These are phyloP conservation scores for Spongia lamella DNA, from an alignment of 37 sponge, comb jelly and placozoan species.

Conservation along the genomic window DNA sequence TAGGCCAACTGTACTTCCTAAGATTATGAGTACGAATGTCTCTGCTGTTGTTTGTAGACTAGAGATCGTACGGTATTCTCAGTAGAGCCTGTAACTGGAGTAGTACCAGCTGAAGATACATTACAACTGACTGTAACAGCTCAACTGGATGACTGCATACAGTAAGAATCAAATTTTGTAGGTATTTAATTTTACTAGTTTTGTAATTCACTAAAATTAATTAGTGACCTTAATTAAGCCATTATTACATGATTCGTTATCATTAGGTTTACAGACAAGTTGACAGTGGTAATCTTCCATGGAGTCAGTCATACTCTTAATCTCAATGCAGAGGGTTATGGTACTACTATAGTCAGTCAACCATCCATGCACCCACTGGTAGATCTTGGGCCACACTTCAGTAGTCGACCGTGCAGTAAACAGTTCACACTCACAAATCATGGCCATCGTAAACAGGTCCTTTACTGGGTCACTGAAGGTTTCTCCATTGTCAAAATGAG, in stretches of 20 bases:
- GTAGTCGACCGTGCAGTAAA: constrained; percentile 53
- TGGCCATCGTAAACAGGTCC: constrained; percentile 63
- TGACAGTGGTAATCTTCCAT: constrained; percentile 65
- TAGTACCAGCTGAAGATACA: constrained; percentile 60
- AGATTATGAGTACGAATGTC: neutral
- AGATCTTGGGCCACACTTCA: constrained; percentile 91
- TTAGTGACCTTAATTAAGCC: no score
- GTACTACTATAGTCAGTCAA: constrained; percentile 86
- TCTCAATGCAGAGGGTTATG: constrained; percentile 79
- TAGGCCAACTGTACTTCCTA: neutral
- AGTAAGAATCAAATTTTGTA: constrained; percentile 24
- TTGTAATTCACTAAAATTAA: no score
- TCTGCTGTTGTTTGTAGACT: constrained; percentile 25
- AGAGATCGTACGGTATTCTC: constrained; percentile 72
- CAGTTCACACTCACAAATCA: constrained; percentile 81
- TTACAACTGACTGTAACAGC: constrained; percentile 83
- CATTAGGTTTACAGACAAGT: constrained; percentile 88
- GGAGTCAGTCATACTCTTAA: constrained; percentile 73
- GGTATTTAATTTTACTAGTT: neutral
- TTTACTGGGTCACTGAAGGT: constrained; percentile 92
- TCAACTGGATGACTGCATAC: constrained; percentile 72
- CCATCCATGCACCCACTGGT: constrained; percentile 81
- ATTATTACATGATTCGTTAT: no score
- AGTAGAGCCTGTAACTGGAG: constrained; percentile 69
- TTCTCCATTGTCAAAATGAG: constrained; percentile 65